Conservation (phyloP, 2,797 vertebrate species). For the Anableps anableps region DNA sequence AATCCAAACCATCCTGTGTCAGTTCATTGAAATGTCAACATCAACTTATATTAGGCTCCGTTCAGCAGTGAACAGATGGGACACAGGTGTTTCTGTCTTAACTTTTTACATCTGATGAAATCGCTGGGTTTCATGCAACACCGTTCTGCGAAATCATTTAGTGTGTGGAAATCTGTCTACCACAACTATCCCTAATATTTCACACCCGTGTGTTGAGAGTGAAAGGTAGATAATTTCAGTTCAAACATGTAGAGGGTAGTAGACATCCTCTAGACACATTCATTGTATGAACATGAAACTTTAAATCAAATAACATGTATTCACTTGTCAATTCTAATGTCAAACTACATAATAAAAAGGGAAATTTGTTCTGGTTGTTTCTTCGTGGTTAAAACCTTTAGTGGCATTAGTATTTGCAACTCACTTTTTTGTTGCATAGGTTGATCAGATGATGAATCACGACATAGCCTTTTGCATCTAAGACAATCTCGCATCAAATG, state of each 20-base stretch:
- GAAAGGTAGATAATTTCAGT: constrained; percentile 33
- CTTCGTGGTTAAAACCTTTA: neutral
- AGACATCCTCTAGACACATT: constrained; percentile 43
- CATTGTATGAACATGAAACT: neutral
- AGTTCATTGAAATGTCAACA: constrained; percentile 24
- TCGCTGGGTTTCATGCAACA: constrained; percentile 51
- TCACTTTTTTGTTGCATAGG: neutral
- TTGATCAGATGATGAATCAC: neutral
- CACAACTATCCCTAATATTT: constrained; percentile 77
- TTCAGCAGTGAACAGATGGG: constrained; percentile 23
- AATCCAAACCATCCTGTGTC: constrained; percentile 24
- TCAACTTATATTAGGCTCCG: constrained; percentile 2
- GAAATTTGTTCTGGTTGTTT: too few relatives aligned
- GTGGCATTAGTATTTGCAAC: neutral
- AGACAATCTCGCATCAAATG: neutral
- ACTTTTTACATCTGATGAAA: constrained; percentile 42
- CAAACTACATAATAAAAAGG: too few relatives aligned
- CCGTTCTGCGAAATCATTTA: constrained; percentile 25
- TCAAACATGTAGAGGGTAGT: constrained; percentile 32
- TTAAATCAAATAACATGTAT: neutral
- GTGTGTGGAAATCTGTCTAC: constrained; percentile 53
- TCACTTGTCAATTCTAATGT: too few relatives aligned
- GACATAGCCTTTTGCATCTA: neutral
- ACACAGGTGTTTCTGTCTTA: constrained; percentile 56
- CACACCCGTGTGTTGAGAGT: constrained; percentile 62